phyloP scores from a whole-genome alignment of 2,113 vertebrate genomes.

The Oryzias woworae region DNA sequence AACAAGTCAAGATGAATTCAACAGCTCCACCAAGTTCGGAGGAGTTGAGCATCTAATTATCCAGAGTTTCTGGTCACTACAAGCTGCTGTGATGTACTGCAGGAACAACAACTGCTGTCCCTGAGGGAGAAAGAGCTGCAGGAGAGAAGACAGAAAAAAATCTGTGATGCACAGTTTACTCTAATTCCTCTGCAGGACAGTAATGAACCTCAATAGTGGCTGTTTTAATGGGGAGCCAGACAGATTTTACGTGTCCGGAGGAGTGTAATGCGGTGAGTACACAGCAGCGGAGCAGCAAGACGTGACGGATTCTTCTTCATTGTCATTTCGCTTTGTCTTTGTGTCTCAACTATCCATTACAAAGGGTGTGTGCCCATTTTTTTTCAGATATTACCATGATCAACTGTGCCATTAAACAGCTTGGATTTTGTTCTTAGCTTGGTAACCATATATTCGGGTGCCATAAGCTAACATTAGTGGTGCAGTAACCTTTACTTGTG shows the following conservation, averaged over 20 bases:
- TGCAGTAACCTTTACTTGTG: not conserved
- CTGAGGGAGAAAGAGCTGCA: slow-evolving; percentile 54
- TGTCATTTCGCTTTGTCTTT: slow-evolving; percentile 45
- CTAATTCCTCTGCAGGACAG: slow-evolving; percentile 62
- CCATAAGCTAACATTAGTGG: not conserved
- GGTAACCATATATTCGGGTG: not conserved
- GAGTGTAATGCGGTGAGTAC: slow-evolving; percentile 63
- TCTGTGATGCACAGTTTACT: slow-evolving; percentile 50
- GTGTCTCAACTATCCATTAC: slow-evolving; percentile 57
- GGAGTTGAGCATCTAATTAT: slow-evolving; percentile 51
- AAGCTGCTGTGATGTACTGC: slow-evolving; percentile 47
- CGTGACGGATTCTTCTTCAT: slow-evolving; percentile 55
- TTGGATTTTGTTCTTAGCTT: slow-evolving; percentile 6
- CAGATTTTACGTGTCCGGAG: slow-evolving; percentile 65
- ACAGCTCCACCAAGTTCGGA: slow-evolving; percentile 15
- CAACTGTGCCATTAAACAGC: slow-evolving; percentile 1
- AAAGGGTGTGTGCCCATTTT: slow-evolving; percentile 26
- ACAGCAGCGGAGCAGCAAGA: slow-evolving; percentile 55
- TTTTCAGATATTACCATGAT: not conserved
- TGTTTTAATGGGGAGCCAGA: slow-evolving; percentile 66
- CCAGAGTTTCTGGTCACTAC: slow-evolving; percentile 46
- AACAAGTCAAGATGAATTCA: slow-evolving; percentile 40
- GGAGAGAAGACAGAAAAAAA: slow-evolving; percentile 39
- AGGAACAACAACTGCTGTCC: slow-evolving; percentile 62
- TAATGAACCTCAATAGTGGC: slow-evolving; percentile 62